Conservation (phyloP, 2,113 vertebrate species). For the Lucifuga dentata region DNA sequence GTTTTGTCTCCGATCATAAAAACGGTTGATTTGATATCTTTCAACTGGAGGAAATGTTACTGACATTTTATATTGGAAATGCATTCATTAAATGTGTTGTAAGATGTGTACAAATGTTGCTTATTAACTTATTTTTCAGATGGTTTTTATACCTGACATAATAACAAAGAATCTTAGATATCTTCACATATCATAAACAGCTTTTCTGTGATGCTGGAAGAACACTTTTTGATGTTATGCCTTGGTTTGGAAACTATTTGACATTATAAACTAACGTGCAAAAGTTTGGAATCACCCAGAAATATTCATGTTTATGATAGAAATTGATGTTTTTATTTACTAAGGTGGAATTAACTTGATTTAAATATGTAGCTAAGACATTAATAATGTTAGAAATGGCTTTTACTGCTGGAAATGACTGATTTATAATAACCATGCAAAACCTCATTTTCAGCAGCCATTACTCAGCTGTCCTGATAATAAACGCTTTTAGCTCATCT, state of each 20-base stretch:
- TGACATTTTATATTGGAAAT: conserved; percentile 80
- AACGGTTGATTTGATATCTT: conserved; percentile 53
- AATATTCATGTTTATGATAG: too few relatives aligned
- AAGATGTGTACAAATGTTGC: conserved; percentile 76
- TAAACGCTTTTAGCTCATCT: too few relatives aligned
- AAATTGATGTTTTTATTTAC: too few relatives aligned
- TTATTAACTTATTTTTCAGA: conserved; percentile 80
- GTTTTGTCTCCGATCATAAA: conserved; percentile 44
- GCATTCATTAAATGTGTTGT: conserved; percentile 76
- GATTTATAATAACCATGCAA: too few relatives aligned
- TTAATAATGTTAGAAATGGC: too few relatives aligned
- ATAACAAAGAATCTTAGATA: conserved; percentile 50
- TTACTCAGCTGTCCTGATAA: too few relatives aligned
- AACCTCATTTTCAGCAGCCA: too few relatives aligned
- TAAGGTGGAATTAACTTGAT: too few relatives aligned
- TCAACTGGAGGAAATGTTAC: conserved; percentile 69
- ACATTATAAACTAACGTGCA: conserved; percentile 2
- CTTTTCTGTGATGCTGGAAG: conserved; percentile 31
- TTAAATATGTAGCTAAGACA: too few relatives aligned
- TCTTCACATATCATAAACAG: conserved; percentile 41
- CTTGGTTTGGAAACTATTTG: conserved; percentile 23
- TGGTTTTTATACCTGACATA: conserved; percentile 64
- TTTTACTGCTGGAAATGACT: too few relatives aligned
- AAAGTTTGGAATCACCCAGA: too few relatives aligned
- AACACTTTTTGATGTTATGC: conserved; percentile 21